phyloP scores from a whole-genome alignment of 2,797 vertebrate genomes.

The Lindbergichthys nudifrons region DNA sequence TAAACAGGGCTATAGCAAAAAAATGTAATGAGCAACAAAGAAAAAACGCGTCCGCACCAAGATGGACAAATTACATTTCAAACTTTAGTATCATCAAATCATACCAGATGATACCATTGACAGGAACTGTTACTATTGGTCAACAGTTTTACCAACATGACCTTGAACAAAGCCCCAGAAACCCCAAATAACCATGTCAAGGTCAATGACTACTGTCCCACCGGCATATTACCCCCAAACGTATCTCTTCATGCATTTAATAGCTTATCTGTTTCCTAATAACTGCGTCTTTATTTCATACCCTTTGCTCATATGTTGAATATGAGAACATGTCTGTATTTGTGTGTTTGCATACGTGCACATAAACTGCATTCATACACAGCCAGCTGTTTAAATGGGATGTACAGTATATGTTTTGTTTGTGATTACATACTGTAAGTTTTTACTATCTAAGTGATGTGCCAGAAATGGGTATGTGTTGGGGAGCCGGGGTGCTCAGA shows the following conservation, averaged over 20 bases:
- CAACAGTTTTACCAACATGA: not conserved
- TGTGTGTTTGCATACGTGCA: not conserved
- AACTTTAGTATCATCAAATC: not conserved
- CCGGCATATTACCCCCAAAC: not conserved
- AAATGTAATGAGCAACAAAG: not conserved
- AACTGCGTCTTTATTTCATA: not conserved
- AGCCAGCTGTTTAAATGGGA: not conserved
- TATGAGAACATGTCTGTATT: not conserved
- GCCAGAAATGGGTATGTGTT: slow-evolving; percentile 63
- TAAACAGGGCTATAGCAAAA: not conserved
- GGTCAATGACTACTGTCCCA: slow-evolving; percentile 1
- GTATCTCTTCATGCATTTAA: not conserved
- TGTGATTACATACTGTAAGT: not conserved
- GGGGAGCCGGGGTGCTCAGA: slow-evolving; percentile 68
- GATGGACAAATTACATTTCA: not conserved
- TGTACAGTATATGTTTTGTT: not conserved
- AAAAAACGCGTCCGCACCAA: not conserved
- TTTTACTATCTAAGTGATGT: slow-evolving; percentile 68
- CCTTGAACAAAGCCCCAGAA: not conserved
- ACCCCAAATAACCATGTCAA: not conserved
- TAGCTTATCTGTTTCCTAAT: not conserved
- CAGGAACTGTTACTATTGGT: slow-evolving; percentile 6
- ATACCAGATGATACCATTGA: not conserved
- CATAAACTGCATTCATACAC: not conserved
- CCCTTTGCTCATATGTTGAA: slow-evolving; percentile 1